Percentiles rank a stretch among this genome's conserved stretches.
phyloP scores from a whole-genome alignment of 2,797 vertebrate species.

The Diglossa cyanea region DNA sequence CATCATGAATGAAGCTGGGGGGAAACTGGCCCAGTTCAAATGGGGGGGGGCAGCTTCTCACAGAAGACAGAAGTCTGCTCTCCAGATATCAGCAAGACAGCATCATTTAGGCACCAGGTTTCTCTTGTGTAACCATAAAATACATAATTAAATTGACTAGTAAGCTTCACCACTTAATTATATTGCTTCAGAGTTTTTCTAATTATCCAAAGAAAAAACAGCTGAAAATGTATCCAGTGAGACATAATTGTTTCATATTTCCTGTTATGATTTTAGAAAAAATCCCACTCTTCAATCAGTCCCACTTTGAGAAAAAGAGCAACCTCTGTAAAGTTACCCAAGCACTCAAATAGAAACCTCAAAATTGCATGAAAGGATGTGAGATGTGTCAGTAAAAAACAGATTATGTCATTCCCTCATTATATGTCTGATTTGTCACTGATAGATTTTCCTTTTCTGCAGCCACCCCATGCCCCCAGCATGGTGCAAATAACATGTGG shows the following conservation, averaged over 20 bases:
- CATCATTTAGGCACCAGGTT: not conserved
- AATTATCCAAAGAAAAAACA: not conserved
- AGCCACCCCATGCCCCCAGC: rapidly evolving
- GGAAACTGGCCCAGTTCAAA: not conserved
- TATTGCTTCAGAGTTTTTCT: not conserved
- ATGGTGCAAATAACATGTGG: not conserved
- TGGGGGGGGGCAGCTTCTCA: not conserved
- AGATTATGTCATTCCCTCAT: not conserved
- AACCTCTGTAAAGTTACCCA: not conserved
- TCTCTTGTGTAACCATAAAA: not conserved
- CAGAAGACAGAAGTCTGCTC: not conserved
- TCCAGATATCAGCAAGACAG: not conserved
- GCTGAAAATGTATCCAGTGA: not conserved
- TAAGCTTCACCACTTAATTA: not conserved
- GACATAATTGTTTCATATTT: not conserved
- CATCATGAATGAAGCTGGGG: not conserved
- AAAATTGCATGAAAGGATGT: not conserved
- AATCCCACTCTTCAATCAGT: not conserved
- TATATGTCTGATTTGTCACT: not conserved
- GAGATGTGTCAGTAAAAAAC: not conserved
- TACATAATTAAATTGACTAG: not conserved
- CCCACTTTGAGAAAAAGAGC: not conserved
- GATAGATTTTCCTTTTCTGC: constrained; percentile 4
- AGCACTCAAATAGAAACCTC: not conserved
- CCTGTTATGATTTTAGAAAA: not conserved